These are phyloP conservation scores for Lutraria rhynchaena DNA, from an alignment of 1,140 invertebrate genomes.

Conservation along the genomic window DNA sequence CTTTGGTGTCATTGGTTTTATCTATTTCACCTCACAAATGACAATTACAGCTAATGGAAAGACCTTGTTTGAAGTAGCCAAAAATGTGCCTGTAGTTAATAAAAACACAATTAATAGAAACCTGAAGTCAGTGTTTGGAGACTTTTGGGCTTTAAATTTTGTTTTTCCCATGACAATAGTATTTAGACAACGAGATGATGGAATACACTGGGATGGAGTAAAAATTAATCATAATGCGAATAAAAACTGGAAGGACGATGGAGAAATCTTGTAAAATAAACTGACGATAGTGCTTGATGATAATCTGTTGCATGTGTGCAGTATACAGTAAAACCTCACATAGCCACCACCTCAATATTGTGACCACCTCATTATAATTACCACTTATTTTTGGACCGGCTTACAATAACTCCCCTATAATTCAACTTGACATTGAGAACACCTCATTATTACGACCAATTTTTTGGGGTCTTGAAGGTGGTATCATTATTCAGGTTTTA, in stretches of 20 bases:
- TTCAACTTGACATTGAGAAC: too few relatives aligned
- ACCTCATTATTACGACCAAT: too few relatives aligned
- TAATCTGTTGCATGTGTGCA: too few relatives aligned
- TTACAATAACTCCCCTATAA: too few relatives aligned
- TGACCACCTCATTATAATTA: too few relatives aligned
- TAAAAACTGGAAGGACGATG: conserved; percentile 49
- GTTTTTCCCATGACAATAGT: conserved; percentile 71
- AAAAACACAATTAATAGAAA: conserved; percentile 59
- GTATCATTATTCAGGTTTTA: too few relatives aligned
- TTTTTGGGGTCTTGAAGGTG: too few relatives aligned
- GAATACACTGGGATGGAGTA: conserved; percentile 66
- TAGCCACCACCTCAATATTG: too few relatives aligned
- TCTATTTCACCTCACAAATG: conserved; percentile 70
- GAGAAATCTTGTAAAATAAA: conserved; percentile 16
- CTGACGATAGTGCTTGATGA: too few relatives aligned
- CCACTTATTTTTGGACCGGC: too few relatives aligned
- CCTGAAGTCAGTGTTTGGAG: conserved; percentile 72
- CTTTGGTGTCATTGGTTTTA: conserved; percentile 58
- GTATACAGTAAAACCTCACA: too few relatives aligned
- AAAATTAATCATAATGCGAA: conserved; percentile 64
- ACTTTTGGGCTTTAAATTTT: conserved; percentile 75
- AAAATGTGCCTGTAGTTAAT: conserved; percentile 61
- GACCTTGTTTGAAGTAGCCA: conserved; percentile 68
- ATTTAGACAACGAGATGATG: conserved; percentile 70
- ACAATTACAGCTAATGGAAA: conserved; percentile 58